Percentiles rank a stretch among this genome's conserved stretches.
Conservation (phyloP, 2,888 invertebrate species). For the Microplitis manilae region DNA sequence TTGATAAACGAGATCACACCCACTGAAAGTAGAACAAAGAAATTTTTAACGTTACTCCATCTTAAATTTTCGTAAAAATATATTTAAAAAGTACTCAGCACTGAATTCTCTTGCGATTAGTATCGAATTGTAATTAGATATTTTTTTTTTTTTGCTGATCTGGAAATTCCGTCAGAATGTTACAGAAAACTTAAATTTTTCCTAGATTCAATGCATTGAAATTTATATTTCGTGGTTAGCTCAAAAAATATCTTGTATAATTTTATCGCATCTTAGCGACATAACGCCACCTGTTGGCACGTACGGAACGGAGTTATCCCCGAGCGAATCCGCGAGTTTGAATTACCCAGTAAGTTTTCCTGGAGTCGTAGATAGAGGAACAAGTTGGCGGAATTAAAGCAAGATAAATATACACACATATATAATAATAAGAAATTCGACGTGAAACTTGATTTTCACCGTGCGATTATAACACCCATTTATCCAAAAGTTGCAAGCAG, state of each 20-base stretch:
- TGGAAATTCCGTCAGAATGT: background rate
- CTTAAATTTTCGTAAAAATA: too few relatives aligned
- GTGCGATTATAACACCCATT: conserved; percentile 36
- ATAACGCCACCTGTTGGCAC: conserved; percentile 51
- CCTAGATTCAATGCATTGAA: background rate
- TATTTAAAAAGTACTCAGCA: too few relatives aligned
- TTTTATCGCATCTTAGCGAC: conserved; percentile 15
- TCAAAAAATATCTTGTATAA: too few relatives aligned
- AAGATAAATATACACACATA: conserved; percentile 12
- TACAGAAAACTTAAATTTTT: background rate
- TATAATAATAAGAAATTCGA: conserved; percentile 39
- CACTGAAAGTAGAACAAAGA: too few relatives aligned
- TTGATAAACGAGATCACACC: too few relatives aligned
- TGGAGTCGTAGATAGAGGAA: conserved; percentile 17
- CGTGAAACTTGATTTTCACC: conserved; percentile 44
- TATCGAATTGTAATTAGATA: too few relatives aligned
- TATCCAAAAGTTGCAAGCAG: background rate
- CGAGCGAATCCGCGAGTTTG: conserved; percentile 40
- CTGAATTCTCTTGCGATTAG: too few relatives aligned
- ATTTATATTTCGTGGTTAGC: too few relatives aligned
- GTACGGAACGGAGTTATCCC: conserved; percentile 42
- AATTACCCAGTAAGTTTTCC: conserved; percentile 45
- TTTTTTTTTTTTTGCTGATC: too few relatives aligned
- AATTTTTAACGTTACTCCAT: too few relatives aligned
- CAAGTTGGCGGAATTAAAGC: conserved; percentile 5